phyloP scores from a whole-genome alignment of 2,888 invertebrate genomes.

The Nasonia oneida region DNA sequence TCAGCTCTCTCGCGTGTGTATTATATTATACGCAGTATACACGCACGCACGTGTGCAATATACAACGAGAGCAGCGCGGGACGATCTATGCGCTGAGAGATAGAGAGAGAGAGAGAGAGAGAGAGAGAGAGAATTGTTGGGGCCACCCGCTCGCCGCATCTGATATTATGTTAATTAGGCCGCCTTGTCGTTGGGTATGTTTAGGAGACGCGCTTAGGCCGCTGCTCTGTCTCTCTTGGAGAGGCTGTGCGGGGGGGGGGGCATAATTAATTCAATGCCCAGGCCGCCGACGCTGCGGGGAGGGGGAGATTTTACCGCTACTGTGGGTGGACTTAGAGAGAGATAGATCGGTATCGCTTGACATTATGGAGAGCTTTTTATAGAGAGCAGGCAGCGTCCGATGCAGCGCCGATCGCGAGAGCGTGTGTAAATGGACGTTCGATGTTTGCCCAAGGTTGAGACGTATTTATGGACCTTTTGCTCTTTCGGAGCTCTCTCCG shows the following conservation, averaged over 20 bases:
- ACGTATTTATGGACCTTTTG: neutral
- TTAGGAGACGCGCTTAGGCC: constrained; percentile 45
- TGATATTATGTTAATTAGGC: constrained; percentile 59
- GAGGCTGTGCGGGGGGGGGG: neutral
- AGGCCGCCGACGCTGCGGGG: neutral
- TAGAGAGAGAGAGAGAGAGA: neutral
- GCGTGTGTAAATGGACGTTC: constrained; percentile 45
- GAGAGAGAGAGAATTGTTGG: neutral
- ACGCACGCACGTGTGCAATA: neutral
- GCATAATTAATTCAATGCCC: constrained; percentile 53
- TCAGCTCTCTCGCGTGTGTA: neutral
- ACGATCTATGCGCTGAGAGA: neutral
- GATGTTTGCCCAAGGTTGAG: constrained; percentile 32
- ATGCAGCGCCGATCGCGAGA: neutral
- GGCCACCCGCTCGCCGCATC: constrained; percentile 56
- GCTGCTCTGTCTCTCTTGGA: neutral
- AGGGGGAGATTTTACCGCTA: constrained; percentile 37
- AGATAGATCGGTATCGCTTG: neutral
- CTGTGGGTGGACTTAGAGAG: constrained; percentile 16
- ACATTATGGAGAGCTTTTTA: constrained; percentile 41
- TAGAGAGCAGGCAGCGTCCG: neutral
- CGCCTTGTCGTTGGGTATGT: constrained; percentile 44
- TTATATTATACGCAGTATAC: neutral
- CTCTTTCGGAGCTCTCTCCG: neutral
- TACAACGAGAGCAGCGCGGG: neutral